Conservation (phyloP, 2,888 invertebrate genomes). For the Nephrotoma guestfalica region DNA sequence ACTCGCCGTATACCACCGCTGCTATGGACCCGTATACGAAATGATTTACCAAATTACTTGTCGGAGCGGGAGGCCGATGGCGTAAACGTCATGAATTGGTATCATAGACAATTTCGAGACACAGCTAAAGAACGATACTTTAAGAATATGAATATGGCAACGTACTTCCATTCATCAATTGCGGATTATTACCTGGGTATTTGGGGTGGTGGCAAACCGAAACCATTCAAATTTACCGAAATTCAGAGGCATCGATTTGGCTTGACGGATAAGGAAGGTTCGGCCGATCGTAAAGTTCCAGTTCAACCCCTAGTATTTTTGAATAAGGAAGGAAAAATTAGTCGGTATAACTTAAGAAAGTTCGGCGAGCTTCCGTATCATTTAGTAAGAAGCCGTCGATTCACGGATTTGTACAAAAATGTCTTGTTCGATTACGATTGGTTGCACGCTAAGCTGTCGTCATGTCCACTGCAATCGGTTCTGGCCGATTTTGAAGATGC, state of each 20-base stretch:
- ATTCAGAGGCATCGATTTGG: constrained; percentile 87
- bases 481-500: constrained; percentile 94
- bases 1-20: constrained; percentile 89
- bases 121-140: constrained; percentile 91
- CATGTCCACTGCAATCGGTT: constrained; percentile 89
- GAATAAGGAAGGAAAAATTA: constrained; percentile 76
- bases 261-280: constrained; percentile 73
- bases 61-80: constrained; percentile 96
- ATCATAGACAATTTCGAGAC: constrained; percentile 90
- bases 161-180: constrained; percentile 93
- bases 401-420: constrained; percentile 77
- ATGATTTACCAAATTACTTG: constrained; percentile 91
- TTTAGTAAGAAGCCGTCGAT: constrained; percentile 76
- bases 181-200: constrained; percentile 96
- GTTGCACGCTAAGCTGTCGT: constrained; percentile 89
- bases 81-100: constrained; percentile 97
- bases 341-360: constrained; percentile 82
- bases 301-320: constrained; percentile 84
- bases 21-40: constrained; percentile 92
- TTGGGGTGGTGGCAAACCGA: constrained; percentile 89
- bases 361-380: constrained; percentile 94
- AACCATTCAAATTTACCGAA: constrained; percentile 94
- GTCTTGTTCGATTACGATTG: constrained; percentile 96
- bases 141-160: constrained; percentile 92
- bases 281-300: constrained; percentile 88